These are phyloP conservation scores for Dendrophyllia cribrosa DNA, from an alignment of 64 coral and sea anemone genomes.

Conservation along the genomic window DNA sequence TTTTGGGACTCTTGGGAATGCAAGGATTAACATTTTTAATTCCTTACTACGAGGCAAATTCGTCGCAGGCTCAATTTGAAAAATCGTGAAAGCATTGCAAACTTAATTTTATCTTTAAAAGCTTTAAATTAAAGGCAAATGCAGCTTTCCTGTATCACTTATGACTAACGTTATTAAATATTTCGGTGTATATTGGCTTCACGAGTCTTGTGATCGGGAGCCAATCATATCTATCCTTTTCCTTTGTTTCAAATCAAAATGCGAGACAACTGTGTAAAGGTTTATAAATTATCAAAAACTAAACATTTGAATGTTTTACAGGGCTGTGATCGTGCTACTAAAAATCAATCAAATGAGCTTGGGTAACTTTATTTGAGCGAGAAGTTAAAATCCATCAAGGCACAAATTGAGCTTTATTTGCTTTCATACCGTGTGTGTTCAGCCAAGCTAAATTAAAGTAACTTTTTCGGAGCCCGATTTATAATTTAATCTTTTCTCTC, in stretches of 20 bases:
- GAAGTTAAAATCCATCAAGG: background rate
- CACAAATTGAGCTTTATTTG: background rate
- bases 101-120: constrained; percentile 12
- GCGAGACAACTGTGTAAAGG: constrained; percentile 20
- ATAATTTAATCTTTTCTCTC: background rate
- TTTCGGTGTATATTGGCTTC: background rate
- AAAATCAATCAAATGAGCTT: background rate
- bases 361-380: background rate
- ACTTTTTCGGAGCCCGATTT: background rate
- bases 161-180: constrained; percentile 15
- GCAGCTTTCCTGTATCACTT: background rate
- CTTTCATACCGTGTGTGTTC: background rate
- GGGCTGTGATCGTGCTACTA: background rate
- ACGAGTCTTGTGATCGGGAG: background rate
- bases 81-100: background rate
- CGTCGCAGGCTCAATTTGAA: background rate
- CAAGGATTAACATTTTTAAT: no score
- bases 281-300: constrained; percentile 16
- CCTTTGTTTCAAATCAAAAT: background rate
- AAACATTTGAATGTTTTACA: constrained; percentile 6
- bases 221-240: background rate
- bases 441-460: background rate
- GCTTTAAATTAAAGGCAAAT: constrained; percentile 28
- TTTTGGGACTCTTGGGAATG: no score
- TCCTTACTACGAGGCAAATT: background rate